A percentile compares a stretch with the other conserved stretches of the same genome.
Conservation (phyloP, 2,888 invertebrate species). For the Tuta absoluta region DNA sequence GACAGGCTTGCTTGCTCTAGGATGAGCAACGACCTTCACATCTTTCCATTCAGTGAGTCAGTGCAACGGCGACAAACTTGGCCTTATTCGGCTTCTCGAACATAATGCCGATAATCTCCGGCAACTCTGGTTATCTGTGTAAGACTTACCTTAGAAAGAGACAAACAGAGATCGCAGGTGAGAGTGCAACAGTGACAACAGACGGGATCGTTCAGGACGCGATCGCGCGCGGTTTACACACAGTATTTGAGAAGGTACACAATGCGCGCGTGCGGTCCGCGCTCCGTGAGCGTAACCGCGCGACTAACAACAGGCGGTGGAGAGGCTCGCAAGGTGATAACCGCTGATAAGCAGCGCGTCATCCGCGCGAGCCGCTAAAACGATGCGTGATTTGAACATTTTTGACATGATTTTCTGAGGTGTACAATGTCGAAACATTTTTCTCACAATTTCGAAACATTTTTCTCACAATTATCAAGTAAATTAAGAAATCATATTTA, state of each 20-base stretch:
- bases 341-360: conserved; percentile 72
- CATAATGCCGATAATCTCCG: neutral
- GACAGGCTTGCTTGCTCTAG: conserved; percentile 36
- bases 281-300: conserved; percentile 26
- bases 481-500: no score
- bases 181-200: neutral
- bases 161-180: neutral
- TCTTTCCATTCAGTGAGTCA: conserved; percentile 44
- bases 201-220: conserved; percentile 25
- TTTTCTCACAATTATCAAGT: no score
- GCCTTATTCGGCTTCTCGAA: conserved; percentile 21
- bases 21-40: conserved; percentile 57
- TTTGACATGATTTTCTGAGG: neutral
- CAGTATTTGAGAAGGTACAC: neutral
- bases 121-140: no score
- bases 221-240: neutral
- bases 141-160: conserved; percentile 1
- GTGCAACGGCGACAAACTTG: conserved; percentile 11
- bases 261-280: conserved; percentile 33
- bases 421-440: no score
- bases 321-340: conserved; percentile 73
- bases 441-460: no score
- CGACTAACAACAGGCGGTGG: conserved; percentile 34
- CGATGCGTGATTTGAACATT: conserved; percentile 27
- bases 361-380: conserved; percentile 47